Evolutionary conservation across 1,140 invertebrate genomes (phyloP), one percentile per base, ranked within the genome.

Genomic region (Temnothorax curvispinosus): DNA sequence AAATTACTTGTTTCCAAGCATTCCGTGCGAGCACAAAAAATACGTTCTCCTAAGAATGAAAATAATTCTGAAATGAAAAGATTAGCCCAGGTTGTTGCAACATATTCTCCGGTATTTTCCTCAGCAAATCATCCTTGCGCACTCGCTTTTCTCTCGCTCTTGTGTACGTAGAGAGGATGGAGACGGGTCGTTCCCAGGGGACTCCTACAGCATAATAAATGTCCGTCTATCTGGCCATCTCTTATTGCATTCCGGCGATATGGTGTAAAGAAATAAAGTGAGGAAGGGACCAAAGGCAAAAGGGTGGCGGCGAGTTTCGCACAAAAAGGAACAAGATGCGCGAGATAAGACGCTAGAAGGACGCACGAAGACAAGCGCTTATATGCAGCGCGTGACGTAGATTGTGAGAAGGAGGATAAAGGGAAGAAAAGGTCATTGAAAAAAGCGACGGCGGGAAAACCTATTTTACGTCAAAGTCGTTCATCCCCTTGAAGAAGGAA

Each of bases 171-270:
- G 5, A 50, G 27, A 64, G n/a, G 11, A 56, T 38, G 35, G 8
- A 18, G 15, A 77, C 35, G 62, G 75, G 11, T 52, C 35, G 11
- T 60, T 82, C 81, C 58, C 54, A 3, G 13, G 47, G 27, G 81
- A 65, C 64, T 56, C 47, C 38, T 71, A 60, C 18, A 54, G 52
- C 76, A 67, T 91, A 91, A 91, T 90, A 91, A 91, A 91, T 86
- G 86, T 88, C 54, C 71, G 50, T 74, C 86, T 82, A 87, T 81
- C 56, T 84, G 60, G 47, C 77, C 77, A 78, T 86, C 86, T 86
- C 82, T 86, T 90, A 90, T 90, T 90, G 86, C 84, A 21, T 47
- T 32, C 15, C 41, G 9, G 38, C 75, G 75, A 78, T 65, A 67
- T 64, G 27, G 74, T 72, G 41, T 62, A 85, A 77, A 82, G 78